These are phyloP conservation scores for Incurvaria masculella DNA, from an alignment of 2,888 invertebrate species.

Conservation along the genomic window DNA sequence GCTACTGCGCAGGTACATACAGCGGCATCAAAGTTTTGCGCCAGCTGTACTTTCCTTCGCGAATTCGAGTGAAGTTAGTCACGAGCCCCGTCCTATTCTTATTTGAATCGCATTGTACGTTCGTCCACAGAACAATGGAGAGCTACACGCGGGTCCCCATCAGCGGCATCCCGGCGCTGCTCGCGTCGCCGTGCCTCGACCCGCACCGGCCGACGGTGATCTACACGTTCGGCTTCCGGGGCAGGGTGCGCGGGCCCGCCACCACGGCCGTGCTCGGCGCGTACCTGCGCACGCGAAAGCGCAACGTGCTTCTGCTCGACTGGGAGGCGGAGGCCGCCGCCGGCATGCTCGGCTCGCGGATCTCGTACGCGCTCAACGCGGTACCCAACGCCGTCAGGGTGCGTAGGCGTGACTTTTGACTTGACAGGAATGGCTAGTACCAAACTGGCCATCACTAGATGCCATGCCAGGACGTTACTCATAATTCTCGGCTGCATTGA, in stretches of 20 bases:
- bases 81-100: too few species aligned
- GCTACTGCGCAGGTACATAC: too few species aligned
- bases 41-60: too few species aligned
- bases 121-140: slow-evolving; percentile 19
- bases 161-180: slow-evolving; percentile 21
- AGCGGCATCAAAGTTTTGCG: too few species aligned
- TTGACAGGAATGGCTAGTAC: background rate
- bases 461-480: too few species aligned
- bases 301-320: slow-evolving; percentile 40
- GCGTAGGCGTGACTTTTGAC: slow-evolving; percentile 5
- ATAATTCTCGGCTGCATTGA: too few species aligned
- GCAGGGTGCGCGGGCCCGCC: slow-evolving; percentile 32
- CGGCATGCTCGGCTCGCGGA: slow-evolving; percentile 30
- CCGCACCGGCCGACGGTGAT: slow-evolving; percentile 30
- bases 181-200: slow-evolving; percentile 31
- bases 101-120: too few species aligned
- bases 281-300: slow-evolving; percentile 34
- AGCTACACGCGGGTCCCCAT: slow-evolving; percentile 27
- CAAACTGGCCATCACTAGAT: too few species aligned
- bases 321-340: slow-evolving; percentile 45
- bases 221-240: slow-evolving; percentile 45
- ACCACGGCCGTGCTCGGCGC: slow-evolving; percentile 36
- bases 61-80: too few species aligned
- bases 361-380: slow-evolving; percentile 36
- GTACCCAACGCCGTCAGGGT: slow-evolving; percentile 43